These are phyloP conservation scores for Onthophagus sagittarius DNA, from an alignment of 2,888 invertebrate genomes.

Conservation along the genomic window DNA sequence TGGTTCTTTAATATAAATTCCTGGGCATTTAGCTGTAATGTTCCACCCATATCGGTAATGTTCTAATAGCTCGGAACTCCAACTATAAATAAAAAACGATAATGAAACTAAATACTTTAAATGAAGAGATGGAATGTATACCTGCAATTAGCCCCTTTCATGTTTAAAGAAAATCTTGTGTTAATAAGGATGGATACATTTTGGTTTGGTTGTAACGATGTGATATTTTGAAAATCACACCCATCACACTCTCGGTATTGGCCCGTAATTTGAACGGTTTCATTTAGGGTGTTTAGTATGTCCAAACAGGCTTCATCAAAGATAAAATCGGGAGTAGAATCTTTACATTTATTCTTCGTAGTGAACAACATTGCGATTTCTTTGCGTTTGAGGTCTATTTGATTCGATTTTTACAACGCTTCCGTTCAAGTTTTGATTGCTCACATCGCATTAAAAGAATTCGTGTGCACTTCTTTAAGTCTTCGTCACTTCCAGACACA, in stretches of 20 bases:
- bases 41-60: slow-evolving; percentile 49
- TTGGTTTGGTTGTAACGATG: slow-evolving; percentile 31
- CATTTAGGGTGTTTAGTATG: slow-evolving; percentile 39
- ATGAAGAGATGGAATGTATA: slow-evolving; percentile 5
- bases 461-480: not conserved
- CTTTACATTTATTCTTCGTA: slow-evolving; percentile 28
- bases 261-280: slow-evolving; percentile 37
- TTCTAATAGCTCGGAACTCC: slow-evolving; percentile 41
- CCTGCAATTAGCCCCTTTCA: slow-evolving; percentile 13
- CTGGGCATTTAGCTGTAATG: slow-evolving; percentile 39
- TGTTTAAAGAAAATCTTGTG: slow-evolving; percentile 41
- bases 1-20: slow-evolving; percentile 43
- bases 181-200: slow-evolving; percentile 41
- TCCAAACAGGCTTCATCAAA: slow-evolving; percentile 49
- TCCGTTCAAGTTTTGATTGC: not conserved
- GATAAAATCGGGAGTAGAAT: slow-evolving; percentile 34
- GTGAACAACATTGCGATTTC: slow-evolving; percentile 28
- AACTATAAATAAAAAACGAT: slow-evolving; percentile 32
- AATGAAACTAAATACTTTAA: not conserved
- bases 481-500: not conserved
- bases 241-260: slow-evolving; percentile 47
- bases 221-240: slow-evolving; percentile 42
- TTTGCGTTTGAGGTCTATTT: no score
- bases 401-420: not conserved
- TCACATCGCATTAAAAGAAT: not conserved